phyloP scores from a whole-genome alignment of 2,113 vertebrate genomes.

The Leptosomus discolor region DNA sequence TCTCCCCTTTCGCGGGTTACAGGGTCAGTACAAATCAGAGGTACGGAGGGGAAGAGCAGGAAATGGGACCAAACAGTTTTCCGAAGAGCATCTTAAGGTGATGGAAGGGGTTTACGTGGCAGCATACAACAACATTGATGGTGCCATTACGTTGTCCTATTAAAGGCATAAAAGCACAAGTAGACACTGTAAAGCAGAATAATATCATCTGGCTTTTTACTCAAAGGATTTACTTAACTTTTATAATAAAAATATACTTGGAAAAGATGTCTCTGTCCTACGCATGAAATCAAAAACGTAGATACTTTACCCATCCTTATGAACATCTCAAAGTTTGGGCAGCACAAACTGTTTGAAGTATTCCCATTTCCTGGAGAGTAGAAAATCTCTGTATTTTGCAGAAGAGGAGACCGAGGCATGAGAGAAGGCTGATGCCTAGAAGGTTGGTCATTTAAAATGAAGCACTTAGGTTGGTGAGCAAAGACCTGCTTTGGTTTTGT shows the following conservation, averaged over 20 bases:
- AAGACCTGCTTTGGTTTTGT: background rate
- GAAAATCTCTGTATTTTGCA: background rate
- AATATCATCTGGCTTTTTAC: background rate
- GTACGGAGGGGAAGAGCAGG: background rate
- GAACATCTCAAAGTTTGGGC: background rate
- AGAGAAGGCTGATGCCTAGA: background rate
- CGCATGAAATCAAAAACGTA: background rate
- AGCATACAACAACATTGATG: background rate
- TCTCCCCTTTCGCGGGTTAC: background rate
- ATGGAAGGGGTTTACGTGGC: background rate
- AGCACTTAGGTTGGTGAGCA: background rate
- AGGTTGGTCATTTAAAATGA: background rate
- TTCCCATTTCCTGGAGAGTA: background rate
- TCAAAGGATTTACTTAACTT: background rate
- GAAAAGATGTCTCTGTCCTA: background rate
- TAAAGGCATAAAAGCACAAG: background rate
- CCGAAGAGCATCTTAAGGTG: background rate
- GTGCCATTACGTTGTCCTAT: background rate
- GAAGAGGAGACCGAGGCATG: background rate
- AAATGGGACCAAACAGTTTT: slow-evolving; percentile 6
- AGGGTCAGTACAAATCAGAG: slow-evolving; percentile 35
- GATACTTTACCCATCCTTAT: background rate
- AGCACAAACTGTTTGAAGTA: background rate
- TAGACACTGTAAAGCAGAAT: background rate
- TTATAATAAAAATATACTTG: background rate